Conservation (phyloP, 1,140 invertebrate genomes). For the Drosophila ohnishii region DNA sequence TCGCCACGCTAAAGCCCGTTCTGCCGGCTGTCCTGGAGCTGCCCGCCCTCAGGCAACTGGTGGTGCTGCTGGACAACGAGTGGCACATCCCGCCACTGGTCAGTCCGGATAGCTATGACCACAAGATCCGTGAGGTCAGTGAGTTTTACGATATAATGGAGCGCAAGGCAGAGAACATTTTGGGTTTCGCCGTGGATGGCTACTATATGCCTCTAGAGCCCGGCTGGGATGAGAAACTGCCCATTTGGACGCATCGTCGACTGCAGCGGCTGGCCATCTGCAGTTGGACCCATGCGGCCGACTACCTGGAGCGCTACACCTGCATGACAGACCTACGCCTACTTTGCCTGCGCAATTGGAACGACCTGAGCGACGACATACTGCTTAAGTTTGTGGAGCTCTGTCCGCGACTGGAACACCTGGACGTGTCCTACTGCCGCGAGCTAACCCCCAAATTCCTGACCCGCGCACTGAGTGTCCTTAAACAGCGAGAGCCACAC, state of each 20-base stretch:
- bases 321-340: conserved; percentile 63
- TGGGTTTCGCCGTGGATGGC: conserved; percentile 68
- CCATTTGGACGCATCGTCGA: conserved; percentile 53
- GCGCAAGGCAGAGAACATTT: conserved; percentile 51
- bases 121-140: conserved; percentile 67
- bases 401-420: conserved; percentile 58
- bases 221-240: conserved; percentile 58
- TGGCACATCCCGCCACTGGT: conserved; percentile 52
- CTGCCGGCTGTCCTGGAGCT: conserved; percentile 55
- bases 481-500: conserved; percentile 55
- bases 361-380: conserved; percentile 55
- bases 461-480: conserved; percentile 43
- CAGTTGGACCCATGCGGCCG: conserved; percentile 59
- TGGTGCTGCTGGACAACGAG: conserved; percentile 68
- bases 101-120: conserved; percentile 65
- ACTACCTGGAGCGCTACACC: conserved; percentile 61
- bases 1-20: conserved; percentile 65
- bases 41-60: conserved; percentile 57
- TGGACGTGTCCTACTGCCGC: conserved; percentile 71
- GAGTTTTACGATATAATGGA: conserved; percentile 76
- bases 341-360: conserved; percentile 67
- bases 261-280: conserved; percentile 64
- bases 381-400: conserved; percentile 61
- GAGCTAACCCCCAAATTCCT: conserved; percentile 59
- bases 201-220: conserved; percentile 71